Evolutionary conservation across 2,113 vertebrate species (phyloP), one percentile per base, ranked within the genome.

Genomic region (Gasterosteus nipponicus): DNA sequence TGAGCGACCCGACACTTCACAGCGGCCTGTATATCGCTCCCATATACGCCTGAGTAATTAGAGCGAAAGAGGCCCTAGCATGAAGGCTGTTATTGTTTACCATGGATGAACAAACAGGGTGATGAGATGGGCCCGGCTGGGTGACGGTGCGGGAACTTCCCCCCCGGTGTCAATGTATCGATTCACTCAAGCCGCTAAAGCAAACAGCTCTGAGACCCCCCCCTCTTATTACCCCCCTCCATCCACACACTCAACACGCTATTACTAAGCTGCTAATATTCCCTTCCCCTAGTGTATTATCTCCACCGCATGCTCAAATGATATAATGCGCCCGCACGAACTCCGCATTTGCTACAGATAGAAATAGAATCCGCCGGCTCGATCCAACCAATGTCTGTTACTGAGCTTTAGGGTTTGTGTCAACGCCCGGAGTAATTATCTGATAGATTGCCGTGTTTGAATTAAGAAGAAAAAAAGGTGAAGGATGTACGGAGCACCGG

Each of bases 51-150:
- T 51, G 70, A 81, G 79, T 77, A 81, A 90, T 88, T 83, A 90
- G 71, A 76, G 59, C 2, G 65, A 86, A 26, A 83, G 81, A 73
- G 70, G 71, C 62, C 35, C 61, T 74, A 46, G 73, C 80, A 77
- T 81, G 75, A 81, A 84, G 87, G 82, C 84, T 82, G 83, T 88
- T 87, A 82, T 88, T 91, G 86, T 93, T 91, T 91, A 87, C 81
- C 56, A 68, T 76, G 80, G 86, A 69, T 87, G 89, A 87, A 87
- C 90, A 91, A 91, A 88, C 87, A 77, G 77, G 46, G 69, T 80
- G 86, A 92, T 89, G 85, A 92, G 85, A 90, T 77, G 75, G 84
- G 78, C 76, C 76, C 29, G 88, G 74, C 77, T 90, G 86, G 90
- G 82, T 83, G 89, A 90, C 80, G 82, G 71, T 54, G 63, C 66